A percentile compares a stretch with the other conserved stretches of the same genome.
phyloP scores from a whole-genome alignment of 1,140 invertebrate genomes.

The Mizuhopecten yessoensis region DNA sequence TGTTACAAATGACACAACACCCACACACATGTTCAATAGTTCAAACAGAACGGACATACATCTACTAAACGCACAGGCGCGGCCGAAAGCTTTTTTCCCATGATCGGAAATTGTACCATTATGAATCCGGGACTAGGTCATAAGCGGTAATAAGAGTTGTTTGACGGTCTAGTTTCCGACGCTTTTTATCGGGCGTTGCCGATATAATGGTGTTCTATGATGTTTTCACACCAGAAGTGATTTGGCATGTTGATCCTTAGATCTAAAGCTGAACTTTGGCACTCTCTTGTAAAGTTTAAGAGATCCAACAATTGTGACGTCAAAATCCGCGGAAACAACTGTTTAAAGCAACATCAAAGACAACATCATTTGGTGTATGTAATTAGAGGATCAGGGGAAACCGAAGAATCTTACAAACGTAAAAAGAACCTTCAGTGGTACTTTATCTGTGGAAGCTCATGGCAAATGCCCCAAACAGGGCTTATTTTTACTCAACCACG shows the following conservation, averaged over 20 bases:
- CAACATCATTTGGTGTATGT: background rate
- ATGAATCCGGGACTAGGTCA: background rate
- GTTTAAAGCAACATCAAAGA: background rate
- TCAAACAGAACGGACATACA: background rate
- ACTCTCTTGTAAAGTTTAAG: background rate
- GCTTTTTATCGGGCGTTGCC: background rate
- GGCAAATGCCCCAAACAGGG: background rate
- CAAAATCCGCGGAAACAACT: background rate
- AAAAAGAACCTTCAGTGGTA: background rate
- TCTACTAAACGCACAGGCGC: background rate
- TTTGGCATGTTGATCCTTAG: background rate
- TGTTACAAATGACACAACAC: background rate
- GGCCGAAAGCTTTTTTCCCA: background rate
- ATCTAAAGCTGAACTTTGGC: slow-evolving; percentile 13
- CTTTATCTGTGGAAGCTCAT: background rate
- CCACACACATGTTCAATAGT: background rate
- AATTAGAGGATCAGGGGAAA: background rate
- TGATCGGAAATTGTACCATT: background rate
- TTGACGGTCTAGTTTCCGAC: background rate
- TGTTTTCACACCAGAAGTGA: background rate
- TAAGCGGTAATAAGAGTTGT: background rate
- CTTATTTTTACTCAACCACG: background rate
- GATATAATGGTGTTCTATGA: background rate
- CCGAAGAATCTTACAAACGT: background rate
- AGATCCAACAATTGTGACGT: background rate